A percentile compares a stretch with the other conserved stretches of the same genome.
Conservation (phyloP, 1,140 invertebrate species). For the Solenopsis fugax region DNA sequence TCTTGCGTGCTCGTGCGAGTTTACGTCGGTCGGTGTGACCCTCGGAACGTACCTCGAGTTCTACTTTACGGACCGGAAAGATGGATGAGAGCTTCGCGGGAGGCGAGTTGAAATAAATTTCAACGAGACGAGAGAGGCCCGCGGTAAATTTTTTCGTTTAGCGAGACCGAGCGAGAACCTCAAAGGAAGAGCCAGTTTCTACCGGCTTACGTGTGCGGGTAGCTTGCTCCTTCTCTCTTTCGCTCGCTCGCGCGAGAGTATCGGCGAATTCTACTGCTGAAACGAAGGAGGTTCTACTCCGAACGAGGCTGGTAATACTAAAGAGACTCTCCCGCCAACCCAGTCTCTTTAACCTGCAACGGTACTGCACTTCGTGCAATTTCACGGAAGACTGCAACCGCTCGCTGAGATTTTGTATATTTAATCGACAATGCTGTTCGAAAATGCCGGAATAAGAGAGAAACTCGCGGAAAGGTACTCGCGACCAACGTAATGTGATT, state of each 20-base stretch:
- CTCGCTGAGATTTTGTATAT: slow-evolving; percentile 57
- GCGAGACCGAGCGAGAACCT: slow-evolving; percentile 35
- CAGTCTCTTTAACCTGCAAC: slow-evolving; percentile 28
- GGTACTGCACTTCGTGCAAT: slow-evolving; percentile 49
- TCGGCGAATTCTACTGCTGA: slow-evolving; percentile 50
- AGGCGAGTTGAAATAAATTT: slow-evolving; percentile 60
- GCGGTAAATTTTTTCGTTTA: slow-evolving; percentile 56
- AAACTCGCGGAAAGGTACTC: neutral
- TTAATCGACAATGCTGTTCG: slow-evolving; percentile 40
- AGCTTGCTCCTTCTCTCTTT: neutral
- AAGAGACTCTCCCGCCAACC: slow-evolving; percentile 27
- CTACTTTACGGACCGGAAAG: slow-evolving; percentile 52
- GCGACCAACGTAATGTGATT: neutral
- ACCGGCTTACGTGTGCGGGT: slow-evolving; percentile 35
- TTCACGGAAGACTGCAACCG: slow-evolving; percentile 46
- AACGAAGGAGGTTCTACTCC: slow-evolving; percentile 61
- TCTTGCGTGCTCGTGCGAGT: slow-evolving; percentile 45
- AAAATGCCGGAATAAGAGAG: slow-evolving; percentile 25
- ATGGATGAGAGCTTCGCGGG: slow-evolving; percentile 47
- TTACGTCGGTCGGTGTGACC: slow-evolving; percentile 34
- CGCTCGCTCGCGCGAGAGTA: slow-evolving; percentile 36
- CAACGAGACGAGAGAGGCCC: slow-evolving; percentile 19
- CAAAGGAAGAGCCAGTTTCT: slow-evolving; percentile 56
- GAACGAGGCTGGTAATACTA: slow-evolving; percentile 60
- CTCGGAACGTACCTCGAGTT: slow-evolving; percentile 46